These are phyloP conservation scores for Hypomecis atomaria DNA, from an alignment of 2,888 invertebrate genomes.

Conservation along the genomic window DNA sequence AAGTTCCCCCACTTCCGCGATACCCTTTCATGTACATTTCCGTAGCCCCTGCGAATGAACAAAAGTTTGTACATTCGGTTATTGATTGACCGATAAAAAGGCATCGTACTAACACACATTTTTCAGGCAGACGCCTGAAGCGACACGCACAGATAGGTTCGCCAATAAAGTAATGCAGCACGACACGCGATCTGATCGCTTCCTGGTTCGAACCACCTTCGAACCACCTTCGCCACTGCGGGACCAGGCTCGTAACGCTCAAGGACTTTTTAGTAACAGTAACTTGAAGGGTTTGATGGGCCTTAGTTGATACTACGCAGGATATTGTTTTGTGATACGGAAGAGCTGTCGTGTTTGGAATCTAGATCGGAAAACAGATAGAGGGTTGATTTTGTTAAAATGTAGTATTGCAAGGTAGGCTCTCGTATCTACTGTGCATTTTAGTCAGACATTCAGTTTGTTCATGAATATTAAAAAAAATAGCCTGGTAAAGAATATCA, in stretches of 20 bases:
- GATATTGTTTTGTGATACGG: conserved; percentile 10
- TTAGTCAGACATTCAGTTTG: too few species aligned
- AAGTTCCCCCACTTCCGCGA: conserved; percentile 8
- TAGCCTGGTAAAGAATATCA: too few species aligned
- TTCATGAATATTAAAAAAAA: too few species aligned
- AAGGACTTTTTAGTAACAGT: conserved; percentile 65
- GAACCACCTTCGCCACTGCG: conserved; percentile 31
- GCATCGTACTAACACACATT: conserved; percentile 61
- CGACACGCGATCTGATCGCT: conserved; percentile 68
- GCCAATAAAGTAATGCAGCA: conserved; percentile 53
- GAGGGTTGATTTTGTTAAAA: too few species aligned
- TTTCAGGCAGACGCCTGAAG: conserved; percentile 59
- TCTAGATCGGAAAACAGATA: background rate
- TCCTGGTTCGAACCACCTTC: conserved; percentile 61
- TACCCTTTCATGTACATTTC: conserved; percentile 10
- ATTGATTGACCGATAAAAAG: conserved; percentile 68
- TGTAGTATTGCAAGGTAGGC: too few species aligned
- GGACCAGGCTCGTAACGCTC: conserved; percentile 58
- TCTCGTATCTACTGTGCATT: too few species aligned
- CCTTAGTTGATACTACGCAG: conserved; percentile 31
- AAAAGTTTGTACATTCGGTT: conserved; percentile 43
- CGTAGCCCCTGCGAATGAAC: conserved; percentile 21
- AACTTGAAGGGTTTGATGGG: conserved; percentile 53
- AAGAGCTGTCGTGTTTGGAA: conserved; percentile 14
- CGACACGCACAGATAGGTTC: conserved; percentile 62